phyloP scores from a whole-genome alignment of 2,113 vertebrate species.

The Scomber scombrus region DNA sequence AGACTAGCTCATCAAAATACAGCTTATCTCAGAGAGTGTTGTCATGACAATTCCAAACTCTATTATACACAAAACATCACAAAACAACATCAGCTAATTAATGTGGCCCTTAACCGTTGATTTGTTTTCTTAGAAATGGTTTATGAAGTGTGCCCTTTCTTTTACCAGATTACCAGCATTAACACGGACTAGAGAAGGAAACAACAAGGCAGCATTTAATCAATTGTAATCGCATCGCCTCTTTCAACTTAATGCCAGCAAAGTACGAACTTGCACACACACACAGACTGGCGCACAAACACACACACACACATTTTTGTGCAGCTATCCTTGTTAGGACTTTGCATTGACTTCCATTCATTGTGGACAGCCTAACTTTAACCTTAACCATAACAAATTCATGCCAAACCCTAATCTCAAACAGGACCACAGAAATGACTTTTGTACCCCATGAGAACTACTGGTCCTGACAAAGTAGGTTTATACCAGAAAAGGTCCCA shows the following conservation, averaged over 20 bases:
- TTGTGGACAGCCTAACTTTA: no score
- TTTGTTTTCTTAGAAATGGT: conserved; percentile 31
- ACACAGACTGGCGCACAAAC: conserved; percentile 13
- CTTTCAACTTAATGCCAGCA: conserved; percentile 57
- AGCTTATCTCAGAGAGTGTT: not conserved
- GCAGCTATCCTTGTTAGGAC: no score
- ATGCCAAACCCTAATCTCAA: no score
- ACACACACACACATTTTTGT: conserved; percentile 19
- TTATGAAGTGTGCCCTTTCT: conserved; percentile 40
- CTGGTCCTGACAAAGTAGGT: no score
- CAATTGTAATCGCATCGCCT: conserved; percentile 64
- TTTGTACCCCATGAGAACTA: no score
- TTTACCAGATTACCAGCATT: conserved; percentile 71
- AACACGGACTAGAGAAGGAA: conserved; percentile 52
- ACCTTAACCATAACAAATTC: no score
- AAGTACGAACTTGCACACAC: conserved; percentile 32
- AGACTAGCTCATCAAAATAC: conserved; percentile 22
- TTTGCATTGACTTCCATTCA: no score
- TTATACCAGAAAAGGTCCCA: not conserved
- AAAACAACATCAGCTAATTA: not conserved
- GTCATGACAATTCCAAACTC: conserved; percentile 5
- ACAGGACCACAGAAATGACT: no score
- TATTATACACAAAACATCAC: not conserved
- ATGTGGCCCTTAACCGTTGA: conserved; percentile 16
- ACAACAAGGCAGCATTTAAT: conserved; percentile 63